Percentiles rank a stretch among this genome's conserved stretches.
These are phyloP conservation scores for Anser cygnoides DNA, from an alignment of 2,113 vertebrate genomes.

Conservation along the genomic window DNA sequence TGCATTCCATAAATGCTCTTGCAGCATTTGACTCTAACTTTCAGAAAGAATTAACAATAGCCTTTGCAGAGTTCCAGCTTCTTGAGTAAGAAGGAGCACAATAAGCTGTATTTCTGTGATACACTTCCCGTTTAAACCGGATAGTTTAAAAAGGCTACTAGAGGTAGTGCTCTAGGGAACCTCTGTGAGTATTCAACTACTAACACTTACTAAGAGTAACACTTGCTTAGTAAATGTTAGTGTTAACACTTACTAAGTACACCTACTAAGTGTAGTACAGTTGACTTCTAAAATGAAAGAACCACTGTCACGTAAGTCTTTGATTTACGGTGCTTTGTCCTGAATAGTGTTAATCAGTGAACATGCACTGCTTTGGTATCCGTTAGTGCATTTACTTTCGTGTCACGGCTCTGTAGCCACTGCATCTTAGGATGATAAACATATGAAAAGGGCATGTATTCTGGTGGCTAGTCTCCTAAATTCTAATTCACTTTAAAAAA, in stretches of 20 bases:
- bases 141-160: background rate
- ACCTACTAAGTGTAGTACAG: no score
- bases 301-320: rapidly evolving
- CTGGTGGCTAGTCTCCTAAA: background rate
- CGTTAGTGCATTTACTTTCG: background rate
- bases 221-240: no score
- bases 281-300: background rate
- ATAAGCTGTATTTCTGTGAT: background rate
- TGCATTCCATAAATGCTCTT: background rate
- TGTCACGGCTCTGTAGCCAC: background rate
- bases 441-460: background rate
- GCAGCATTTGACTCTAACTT: background rate
- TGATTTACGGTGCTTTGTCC: background rate
- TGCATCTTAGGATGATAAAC: background rate
- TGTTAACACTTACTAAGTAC: no score
- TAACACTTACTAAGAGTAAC: background rate
- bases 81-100: background rate
- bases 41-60: background rate
- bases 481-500: background rate
- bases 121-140: background rate
- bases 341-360: background rate
- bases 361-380: background rate
- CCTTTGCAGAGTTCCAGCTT: background rate
- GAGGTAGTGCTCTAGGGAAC: background rate
- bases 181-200: background rate